Base-by-base conservation (phyloP, 2,113 vertebrate genomes). In the Rattus rattus region DNA sequence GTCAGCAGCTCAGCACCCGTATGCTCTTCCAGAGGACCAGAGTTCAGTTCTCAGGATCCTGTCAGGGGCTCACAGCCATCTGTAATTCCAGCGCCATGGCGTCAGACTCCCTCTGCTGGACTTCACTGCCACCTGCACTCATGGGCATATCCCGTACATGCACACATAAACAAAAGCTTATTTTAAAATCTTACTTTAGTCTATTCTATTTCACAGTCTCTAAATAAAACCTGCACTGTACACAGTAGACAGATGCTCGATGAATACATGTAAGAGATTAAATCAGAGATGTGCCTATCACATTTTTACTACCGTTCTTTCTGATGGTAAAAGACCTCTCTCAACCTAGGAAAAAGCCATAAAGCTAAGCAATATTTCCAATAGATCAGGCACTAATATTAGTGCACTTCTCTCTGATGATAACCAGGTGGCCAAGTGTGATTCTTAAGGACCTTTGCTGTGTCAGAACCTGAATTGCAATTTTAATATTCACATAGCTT, bases 141-240 rank as follows among this genome's bases (percentile, higher is more conserved):
- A 8, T 17, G 43, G 36, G 39, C 39, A 30, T 17, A 47, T 47
- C 47, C 14, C n/a, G 43, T 43, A 11, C 52, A 54, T 54, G 52
- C 39, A 43, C 30, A 49, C 14, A 19, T 13, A 67, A 11, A 36
- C 43, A 69, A 22, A 47, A 67, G 12, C 49, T 47, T 36, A 0
- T 94, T 30, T 63, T 85, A 63, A 85, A 65, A 30, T 65, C 16
- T 86, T 69, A 85, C 33, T 86, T 33, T 97, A 56, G 73, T 95
- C 69, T 72, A 91, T 84, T 94, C 86, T 59, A 63, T 80, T 30
- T 94, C 7, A 5, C 16, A 72, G n/a, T 76, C 87, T 90, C 4
- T 61, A 54, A 63, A 49, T 19, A 28, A 28, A 65, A 56, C 30
- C 49, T 56, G 24, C 75, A 43, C 22, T 89, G 3, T 22, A 28